phyloP scores from a whole-genome alignment of 2,888 invertebrate species.

The Drosophila imparisetae region DNA sequence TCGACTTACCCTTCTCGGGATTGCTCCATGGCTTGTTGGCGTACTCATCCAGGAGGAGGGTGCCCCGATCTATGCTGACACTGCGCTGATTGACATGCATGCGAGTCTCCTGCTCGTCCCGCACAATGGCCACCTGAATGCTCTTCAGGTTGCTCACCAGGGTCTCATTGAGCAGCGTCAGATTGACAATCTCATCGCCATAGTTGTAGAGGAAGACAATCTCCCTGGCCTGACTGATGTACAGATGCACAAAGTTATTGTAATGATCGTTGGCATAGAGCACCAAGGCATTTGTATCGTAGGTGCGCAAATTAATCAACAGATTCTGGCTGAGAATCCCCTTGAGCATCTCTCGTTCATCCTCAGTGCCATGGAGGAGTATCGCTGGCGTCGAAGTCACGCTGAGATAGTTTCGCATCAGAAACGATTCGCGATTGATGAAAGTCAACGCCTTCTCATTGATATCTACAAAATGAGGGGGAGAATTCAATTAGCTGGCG shows the following conservation, averaged over 20 bases:
- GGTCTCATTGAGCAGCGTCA: slow-evolving; percentile 90
- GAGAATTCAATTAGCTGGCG: neutral
- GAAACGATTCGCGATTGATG: slow-evolving; percentile 91
- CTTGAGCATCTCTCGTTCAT: slow-evolving; percentile 87
- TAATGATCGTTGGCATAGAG: slow-evolving; percentile 96
- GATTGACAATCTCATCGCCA: slow-evolving; percentile 91
- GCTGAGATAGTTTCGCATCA: slow-evolving; percentile 92
- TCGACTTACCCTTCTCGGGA: slow-evolving; percentile 89
- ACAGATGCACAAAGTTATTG: slow-evolving; percentile 96
- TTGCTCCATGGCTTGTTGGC: slow-evolving; percentile 95
- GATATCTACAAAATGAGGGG: slow-evolving; percentile 88
- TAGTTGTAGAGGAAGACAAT: slow-evolving; percentile 94
- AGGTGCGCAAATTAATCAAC: slow-evolving; percentile 95
- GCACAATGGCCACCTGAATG: slow-evolving; percentile 94
- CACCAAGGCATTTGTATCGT: slow-evolving; percentile 92
- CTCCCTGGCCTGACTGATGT: slow-evolving; percentile 91
- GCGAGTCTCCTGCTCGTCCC: slow-evolving; percentile 89
- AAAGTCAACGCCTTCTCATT: slow-evolving; percentile 95
- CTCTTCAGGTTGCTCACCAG: slow-evolving; percentile 91
- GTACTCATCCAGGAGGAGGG: slow-evolving; percentile 90
- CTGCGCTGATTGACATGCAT: slow-evolving; percentile 93
- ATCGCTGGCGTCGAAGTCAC: slow-evolving; percentile 86
- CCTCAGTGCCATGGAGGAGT: slow-evolving; percentile 79
- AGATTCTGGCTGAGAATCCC: slow-evolving; percentile 92
- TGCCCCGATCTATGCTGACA: slow-evolving; percentile 89